Evolutionary conservation across 2,888 invertebrate genomes (phyloP).

Genomic region (Eulithis prunata): DNA sequence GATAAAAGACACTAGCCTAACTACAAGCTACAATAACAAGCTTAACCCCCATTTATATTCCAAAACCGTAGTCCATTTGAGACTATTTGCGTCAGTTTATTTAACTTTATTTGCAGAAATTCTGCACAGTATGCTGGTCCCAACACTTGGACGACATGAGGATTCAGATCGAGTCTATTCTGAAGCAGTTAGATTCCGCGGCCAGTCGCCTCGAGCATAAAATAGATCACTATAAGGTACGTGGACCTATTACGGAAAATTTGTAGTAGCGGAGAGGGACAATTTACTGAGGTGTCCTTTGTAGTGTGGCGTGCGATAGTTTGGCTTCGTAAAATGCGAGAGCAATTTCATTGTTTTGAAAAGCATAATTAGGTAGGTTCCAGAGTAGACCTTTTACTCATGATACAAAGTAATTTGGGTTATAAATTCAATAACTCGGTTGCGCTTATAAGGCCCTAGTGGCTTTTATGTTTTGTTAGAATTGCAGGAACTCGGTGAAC

Average conservation of each 20-base stretch:
- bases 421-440: too few relatives aligned
- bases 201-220: slow-evolving; percentile 80
- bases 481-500: too few relatives aligned
- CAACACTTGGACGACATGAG: slow-evolving; percentile 85
- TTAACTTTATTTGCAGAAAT: slow-evolving; percentile 69
- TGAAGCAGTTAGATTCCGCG: slow-evolving; percentile 83
- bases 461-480: too few relatives aligned
- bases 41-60: slow-evolving; percentile 29
- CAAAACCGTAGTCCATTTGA: slow-evolving; percentile 24
- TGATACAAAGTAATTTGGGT: too few relatives aligned
- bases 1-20: background rate
- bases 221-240: slow-evolving; percentile 83
- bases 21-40: background rate
- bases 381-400: too few relatives aligned
- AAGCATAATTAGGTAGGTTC: too few relatives aligned
- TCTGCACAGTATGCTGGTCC: slow-evolving; percentile 85
- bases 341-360: too few relatives aligned
- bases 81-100: slow-evolving; percentile 30
- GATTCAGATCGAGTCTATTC: slow-evolving; percentile 81
- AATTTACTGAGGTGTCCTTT: background rate
- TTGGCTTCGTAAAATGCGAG: too few relatives aligned
- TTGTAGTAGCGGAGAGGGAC: background rate
- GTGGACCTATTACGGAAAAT: slow-evolving; percentile 4
- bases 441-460: too few relatives aligned
- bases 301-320: too few relatives aligned